phyloP scores from a whole-genome alignment of 1,140 invertebrate genomes.

The Dermatophagoides farinae region DNA sequence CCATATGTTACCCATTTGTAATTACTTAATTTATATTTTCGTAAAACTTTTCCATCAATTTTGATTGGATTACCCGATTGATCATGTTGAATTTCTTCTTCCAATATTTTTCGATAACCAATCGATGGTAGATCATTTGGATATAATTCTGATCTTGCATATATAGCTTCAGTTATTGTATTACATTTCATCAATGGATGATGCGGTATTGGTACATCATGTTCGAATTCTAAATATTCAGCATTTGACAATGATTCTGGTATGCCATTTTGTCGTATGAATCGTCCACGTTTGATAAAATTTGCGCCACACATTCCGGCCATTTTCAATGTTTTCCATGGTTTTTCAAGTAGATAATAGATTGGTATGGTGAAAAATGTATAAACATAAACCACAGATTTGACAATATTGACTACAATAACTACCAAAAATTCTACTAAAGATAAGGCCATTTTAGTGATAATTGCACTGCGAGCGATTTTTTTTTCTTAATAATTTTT shows the following conservation, averaged over 20 bases:
- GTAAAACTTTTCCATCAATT: slow-evolving; percentile 79
- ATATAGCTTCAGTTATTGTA: slow-evolving; percentile 68
- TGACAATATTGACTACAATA: neutral
- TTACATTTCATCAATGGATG: slow-evolving; percentile 8
- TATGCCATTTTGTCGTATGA: neutral
- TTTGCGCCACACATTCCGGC: neutral
- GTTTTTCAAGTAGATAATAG: slow-evolving; percentile 61
- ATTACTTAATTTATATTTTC: slow-evolving; percentile 58
- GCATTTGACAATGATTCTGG: neutral
- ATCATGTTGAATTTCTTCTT: slow-evolving; percentile 44
- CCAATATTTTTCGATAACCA: slow-evolving; percentile 70
- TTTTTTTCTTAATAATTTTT: too few species aligned
- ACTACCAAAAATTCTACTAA: neutral
- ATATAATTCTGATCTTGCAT: slow-evolving; percentile 48
- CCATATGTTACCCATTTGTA: slow-evolving; percentile 74
- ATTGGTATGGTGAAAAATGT: slow-evolving; percentile 60
- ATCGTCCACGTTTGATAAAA: neutral
- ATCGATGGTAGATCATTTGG: slow-evolving; percentile 46
- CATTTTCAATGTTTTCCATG: slow-evolving; percentile 34
- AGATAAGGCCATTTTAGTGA: neutral
- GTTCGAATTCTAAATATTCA: neutral
- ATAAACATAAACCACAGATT: neutral
- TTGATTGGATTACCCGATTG: slow-evolving; percentile 47
- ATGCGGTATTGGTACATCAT: neutral
- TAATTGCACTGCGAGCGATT: too few species aligned